Base-by-base conservation (phyloP, 2,888 invertebrate species). In the Plagodis pulveraria region DNA sequence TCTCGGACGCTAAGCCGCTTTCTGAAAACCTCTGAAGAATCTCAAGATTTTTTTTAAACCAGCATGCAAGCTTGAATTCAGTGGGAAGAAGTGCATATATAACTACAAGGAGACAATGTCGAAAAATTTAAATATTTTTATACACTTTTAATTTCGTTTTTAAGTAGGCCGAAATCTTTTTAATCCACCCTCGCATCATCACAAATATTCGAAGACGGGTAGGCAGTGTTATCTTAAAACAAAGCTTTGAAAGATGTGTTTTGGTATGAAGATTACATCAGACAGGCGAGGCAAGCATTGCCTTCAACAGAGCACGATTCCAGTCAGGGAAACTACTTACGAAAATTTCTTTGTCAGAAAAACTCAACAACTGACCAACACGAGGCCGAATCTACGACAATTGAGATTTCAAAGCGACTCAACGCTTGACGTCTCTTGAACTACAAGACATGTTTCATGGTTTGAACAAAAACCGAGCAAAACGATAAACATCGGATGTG, bases 381-480 rank as follows among this genome's bases (percentile, higher is more conserved):
- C 22, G 22, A 4, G 4, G 22, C 2, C 22, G 22, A 22, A 22
- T n/a, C n/a, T n/a, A n/a, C n/a, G n/a, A n/a, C n/a, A n/a, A n/a
- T 4, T 22, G 22, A 22, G 22, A 22, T 22, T 22, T 22, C 22
- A 22, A 22, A 22, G 22, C 22, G 22, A 22, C 22, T 1, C 22
- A 4, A 22, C 22, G 22, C 22, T 22, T 22, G 22, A 22, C 22
- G 22, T 4, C 22, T 22, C 22, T 22, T 22, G 22, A 22, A 22
- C 22, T 22, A 22, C 22, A 22, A 1, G 22, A 4, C 22, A 22
- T 22, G 22, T 22, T 22, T 22, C 22, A 22, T 22, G 22, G 53
- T 52, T 49, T 38, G 22, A 45, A 65, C 52, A 63, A 67, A 62
- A 60, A 57, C 78, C 80, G 83, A 78, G 79, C 81, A 74, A 67